A percentile compares a stretch with the other conserved stretches of the same genome.
Evolutionary conservation across 2,888 invertebrate species (phyloP).

Genomic region (Agonopterix alstromeriana): DNA sequence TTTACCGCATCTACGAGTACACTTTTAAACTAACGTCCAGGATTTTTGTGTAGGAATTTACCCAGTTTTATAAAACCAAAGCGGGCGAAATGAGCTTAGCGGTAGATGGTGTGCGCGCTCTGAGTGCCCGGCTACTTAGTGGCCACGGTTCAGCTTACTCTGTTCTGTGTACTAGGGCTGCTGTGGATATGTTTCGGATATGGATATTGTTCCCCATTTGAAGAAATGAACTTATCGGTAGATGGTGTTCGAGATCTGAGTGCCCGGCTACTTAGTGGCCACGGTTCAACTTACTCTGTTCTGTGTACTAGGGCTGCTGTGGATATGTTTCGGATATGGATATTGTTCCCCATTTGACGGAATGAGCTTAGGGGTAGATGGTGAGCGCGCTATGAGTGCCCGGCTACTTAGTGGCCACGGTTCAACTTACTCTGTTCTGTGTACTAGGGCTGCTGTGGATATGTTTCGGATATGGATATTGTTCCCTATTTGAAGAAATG

Average conservation of each 20-base stretch:
- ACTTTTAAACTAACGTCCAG: conserved; percentile 4
- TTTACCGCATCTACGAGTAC: conserved; percentile 19
- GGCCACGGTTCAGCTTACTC: conserved; percentile 16
- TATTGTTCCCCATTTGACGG: conserved; percentile 19
- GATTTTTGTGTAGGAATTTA: conserved; percentile 54
- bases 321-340: too few relatives aligned
- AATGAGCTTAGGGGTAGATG: conserved; percentile 65
- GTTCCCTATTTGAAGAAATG: too few relatives aligned
- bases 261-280: conserved; percentile 54
- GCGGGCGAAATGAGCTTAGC: conserved; percentile 67
- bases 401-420: conserved; percentile 49
- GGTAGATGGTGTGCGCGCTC: conserved; percentile 38
- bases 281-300: conserved; percentile 8
- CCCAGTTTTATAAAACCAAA: conserved; percentile 71
- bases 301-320: too few relatives aligned
- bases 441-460: too few relatives aligned
- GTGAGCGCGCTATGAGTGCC: conserved; percentile 39
- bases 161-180: too few relatives aligned
- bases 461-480: too few relatives aligned
- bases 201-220: conserved; percentile 4
- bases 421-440: conserved; percentile 2
- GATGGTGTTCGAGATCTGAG: conserved; percentile 39
- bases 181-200: too few relatives aligned
- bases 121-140: conserved; percentile 58
- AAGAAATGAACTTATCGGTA: conserved; percentile 65